A percentile compares a stretch with the other conserved stretches of the same genome.
Evolutionary conservation across 2,113 vertebrate genomes (phyloP).

Genomic region (Seriola aureovittata): DNA sequence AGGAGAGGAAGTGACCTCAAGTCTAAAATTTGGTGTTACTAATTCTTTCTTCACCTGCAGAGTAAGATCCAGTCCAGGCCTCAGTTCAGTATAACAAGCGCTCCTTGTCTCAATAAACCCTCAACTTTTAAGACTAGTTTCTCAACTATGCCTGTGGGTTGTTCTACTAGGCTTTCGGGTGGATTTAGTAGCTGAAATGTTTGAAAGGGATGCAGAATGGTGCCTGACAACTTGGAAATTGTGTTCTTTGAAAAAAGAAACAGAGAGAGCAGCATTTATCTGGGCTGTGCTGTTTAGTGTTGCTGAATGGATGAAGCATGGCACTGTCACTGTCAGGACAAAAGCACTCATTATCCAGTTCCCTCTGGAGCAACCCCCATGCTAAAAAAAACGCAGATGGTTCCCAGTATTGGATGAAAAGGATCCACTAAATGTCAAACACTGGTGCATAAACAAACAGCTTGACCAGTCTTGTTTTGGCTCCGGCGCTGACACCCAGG

Average conservation of each 20-base stretch:
- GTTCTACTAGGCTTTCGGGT: constrained; percentile 24
- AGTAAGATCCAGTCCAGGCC: constrained; percentile 22
- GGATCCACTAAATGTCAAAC: constrained; percentile 64
- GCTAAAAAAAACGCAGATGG: constrained; percentile 32
- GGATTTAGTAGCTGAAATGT: constrained; percentile 36
- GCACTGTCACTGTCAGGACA: constrained; percentile 43
- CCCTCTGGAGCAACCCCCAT: constrained; percentile 22
- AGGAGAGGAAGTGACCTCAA: constrained; percentile 3
- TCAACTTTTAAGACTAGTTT: constrained; percentile 43
- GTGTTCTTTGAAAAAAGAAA: constrained; percentile 2
- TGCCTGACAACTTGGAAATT: constrained; percentile 12
- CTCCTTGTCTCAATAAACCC: constrained; percentile 39
- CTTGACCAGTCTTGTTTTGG: constrained; percentile 57
- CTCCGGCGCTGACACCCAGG: constrained; percentile 21
- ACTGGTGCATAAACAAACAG: constrained; percentile 57
- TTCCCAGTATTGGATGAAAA: constrained; percentile 39
- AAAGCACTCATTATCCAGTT: constrained; percentile 66
- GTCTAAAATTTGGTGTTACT: constrained; percentile 7
- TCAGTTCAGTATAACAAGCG: constrained; percentile 45
- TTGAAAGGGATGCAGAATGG: constrained; percentile 44
- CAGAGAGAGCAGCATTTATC: constrained; percentile 44
- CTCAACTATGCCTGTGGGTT: constrained; percentile 12
- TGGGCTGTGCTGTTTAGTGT: constrained; percentile 34
- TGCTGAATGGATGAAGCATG: constrained; percentile 42
- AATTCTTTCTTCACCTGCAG: constrained; percentile 16